Evolutionary conservation across 2,888 invertebrate species (phyloP), one percentile per base, ranked within the genome.

Genomic region (Pemphredon lugubris): DNA sequence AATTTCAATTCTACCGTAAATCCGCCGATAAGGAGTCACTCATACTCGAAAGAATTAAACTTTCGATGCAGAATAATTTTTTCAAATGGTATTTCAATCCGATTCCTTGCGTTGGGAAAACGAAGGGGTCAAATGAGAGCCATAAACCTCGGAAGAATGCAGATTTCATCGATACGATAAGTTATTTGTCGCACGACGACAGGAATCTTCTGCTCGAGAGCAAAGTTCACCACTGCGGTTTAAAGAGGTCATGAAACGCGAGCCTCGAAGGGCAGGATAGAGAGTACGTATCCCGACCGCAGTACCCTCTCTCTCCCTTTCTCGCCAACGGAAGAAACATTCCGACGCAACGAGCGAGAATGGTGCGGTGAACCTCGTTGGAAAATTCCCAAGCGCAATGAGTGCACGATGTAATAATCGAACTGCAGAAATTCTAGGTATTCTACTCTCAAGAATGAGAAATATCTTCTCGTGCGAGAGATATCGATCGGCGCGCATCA

Each of bases 371-470:
- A 47, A 60, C 55, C 60, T 16, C 50, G 55, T 16, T 50, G 67
- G 73, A 74, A 72, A 67, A 74, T 72, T 67, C 63, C 72, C 63
- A 20, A 40, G 42, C 26, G 63, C 61, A 64, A 66, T 61, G 66
- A 74, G 57, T 53, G 48, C 47, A 51, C 72, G 73, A 74, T 64
- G 67, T 72, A 74, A 74, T 74, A 72, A 74, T 74, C 72, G 72
- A 74, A 74, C 55, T 59, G 45, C 67, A 72, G 66, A 51, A 67
- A 67, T 74, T 73, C 55, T 16, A 26, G 50, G 53, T 47, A 71
- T 66, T 65, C 51, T 20, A n/a, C 32, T 37, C 32, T 23, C 30
- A 20, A 39, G 59, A 58, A 61, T 47, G 53, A 39, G 3, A 50
- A 44, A 47, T 64, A 63, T 65, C 37, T 48, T 23, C n/a, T 54